Base-by-base conservation (phyloP, 2,113 vertebrate species). In the Anhinga rufa region DNA sequence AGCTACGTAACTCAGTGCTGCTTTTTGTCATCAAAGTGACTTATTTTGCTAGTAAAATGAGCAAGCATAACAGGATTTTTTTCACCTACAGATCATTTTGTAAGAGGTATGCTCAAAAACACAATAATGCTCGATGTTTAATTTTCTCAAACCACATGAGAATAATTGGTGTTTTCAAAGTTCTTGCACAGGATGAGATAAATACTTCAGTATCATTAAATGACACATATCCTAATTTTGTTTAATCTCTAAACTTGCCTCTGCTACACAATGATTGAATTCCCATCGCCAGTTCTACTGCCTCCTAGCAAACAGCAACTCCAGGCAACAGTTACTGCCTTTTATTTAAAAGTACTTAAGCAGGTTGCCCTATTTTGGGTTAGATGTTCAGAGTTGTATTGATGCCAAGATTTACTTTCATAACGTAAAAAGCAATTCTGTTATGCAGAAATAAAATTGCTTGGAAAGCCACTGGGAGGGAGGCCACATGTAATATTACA, bases 361-460 rank as follows among this genome's bases (percentile, higher is more conserved):
- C 69, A 54, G 88, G 66, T 78, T 64, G 40, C 44, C 16, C 78
- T 69, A 90, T 81, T 91, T 75, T 80, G 21, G 49, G 42, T 32
- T 65, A 78, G 66, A 85, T 46, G 16, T 61, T 85, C 40, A 82
- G 61, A 87, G 48, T 52, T 18, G 7, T 42, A 58, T 57, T 2
- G 5, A 85, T 77, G 64, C 78, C 75, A 92, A 89, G 85, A 87
- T 64, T 71, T 64, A 48, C 69, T 81, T 92, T 90, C 76, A 84
- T 79, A 94, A n/a, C 3, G 3, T 29, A 93, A 58, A 74, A 82
- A 95, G 49, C 4, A 36, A 74, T 77, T 92, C 54, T 78, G 48
- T 87, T 76, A 82, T 40, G 87, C 48, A 77, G 91, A 92, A 95
- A 90, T 54, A 92, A 85, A 95, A 91, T 62, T 75, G 74, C 31